A percentile compares a stretch with the other conserved stretches of the same genome.
phyloP scores from a whole-genome alignment of 2,797 vertebrate species.

The Neostethus bicornis region DNA sequence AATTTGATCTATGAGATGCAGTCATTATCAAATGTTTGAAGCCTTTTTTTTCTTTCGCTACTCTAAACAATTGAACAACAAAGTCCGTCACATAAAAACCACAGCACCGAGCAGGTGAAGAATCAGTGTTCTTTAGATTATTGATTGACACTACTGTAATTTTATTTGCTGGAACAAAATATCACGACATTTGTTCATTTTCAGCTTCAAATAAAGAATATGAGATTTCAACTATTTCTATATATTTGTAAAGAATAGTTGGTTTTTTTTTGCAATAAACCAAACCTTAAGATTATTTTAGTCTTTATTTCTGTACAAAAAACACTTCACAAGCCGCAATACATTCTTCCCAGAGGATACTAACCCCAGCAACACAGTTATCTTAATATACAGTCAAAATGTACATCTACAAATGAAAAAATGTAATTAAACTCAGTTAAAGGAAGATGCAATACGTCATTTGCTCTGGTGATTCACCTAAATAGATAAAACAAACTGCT shows the following conservation, averaged over 20 bases:
- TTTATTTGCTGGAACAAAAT: conserved; percentile 63
- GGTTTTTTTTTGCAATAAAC: conserved; percentile 30
- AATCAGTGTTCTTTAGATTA: conserved; percentile 66
- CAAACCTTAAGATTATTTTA: conserved; percentile 27
- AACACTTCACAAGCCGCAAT: too few relatives aligned
- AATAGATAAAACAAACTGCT: too few relatives aligned
- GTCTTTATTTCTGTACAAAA: conserved; percentile 28
- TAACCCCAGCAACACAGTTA: too few relatives aligned
- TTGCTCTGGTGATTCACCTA: too few relatives aligned
- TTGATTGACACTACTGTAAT: conserved; percentile 78
- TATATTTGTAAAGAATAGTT: conserved; percentile 48
- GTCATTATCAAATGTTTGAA: conserved; percentile 81
- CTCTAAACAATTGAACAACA: conserved; percentile 83
- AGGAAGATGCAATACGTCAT: too few relatives aligned
- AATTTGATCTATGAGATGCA: conserved; percentile 81
- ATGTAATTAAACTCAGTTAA: too few relatives aligned
- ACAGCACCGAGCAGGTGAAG: conserved; percentile 67
- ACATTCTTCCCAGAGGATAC: too few relatives aligned
- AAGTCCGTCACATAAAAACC: conserved; percentile 69
- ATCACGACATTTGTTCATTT: conserved; percentile 71
- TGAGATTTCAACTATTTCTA: conserved; percentile 46
- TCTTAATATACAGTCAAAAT: too few relatives aligned
- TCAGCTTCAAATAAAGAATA: conserved; percentile 62
- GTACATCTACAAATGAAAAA: too few relatives aligned
- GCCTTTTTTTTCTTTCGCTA: conserved; percentile 74